Conservation (phyloP, 2,113 vertebrate genomes). For the Chamaea fasciata region DNA sequence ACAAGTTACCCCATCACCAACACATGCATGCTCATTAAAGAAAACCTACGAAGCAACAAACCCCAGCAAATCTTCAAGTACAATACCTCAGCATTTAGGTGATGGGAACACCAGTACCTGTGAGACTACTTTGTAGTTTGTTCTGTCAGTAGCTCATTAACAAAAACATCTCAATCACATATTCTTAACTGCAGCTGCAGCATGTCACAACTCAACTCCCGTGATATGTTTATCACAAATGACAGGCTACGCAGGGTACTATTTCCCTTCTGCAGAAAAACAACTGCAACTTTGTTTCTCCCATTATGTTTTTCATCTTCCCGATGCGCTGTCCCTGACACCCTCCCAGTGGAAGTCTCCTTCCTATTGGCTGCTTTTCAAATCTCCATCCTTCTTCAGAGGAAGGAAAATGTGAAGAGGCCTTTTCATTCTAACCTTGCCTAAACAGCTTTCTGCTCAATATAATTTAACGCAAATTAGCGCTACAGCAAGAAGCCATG, state of each 20-base stretch:
- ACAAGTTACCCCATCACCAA: neutral
- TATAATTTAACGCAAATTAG: neutral
- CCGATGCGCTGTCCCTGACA: neutral
- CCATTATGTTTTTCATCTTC: neutral
- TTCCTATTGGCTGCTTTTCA: neutral
- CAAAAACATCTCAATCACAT: neutral
- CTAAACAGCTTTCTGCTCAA: neutral
- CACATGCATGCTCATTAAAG: neutral
- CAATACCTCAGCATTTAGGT: neutral
- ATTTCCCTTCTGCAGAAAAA: neutral
- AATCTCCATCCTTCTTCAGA: neutral
- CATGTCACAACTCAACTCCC: neutral
- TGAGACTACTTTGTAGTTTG: neutral
- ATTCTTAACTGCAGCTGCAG: neutral
- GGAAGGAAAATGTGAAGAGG: neutral
- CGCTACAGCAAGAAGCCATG: neutral
- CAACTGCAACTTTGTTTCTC: neutral
- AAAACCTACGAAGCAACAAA: neutral
- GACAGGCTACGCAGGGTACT: neutral
- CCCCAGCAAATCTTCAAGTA: neutral
- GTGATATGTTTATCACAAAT: neutral
- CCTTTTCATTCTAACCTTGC: neutral
- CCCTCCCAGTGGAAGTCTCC: neutral
- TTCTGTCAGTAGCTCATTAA: neutral
- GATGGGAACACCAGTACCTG: neutral